Conservation (phyloP, 2,888 invertebrate species). For the Mesochorus sp. region DNA sequence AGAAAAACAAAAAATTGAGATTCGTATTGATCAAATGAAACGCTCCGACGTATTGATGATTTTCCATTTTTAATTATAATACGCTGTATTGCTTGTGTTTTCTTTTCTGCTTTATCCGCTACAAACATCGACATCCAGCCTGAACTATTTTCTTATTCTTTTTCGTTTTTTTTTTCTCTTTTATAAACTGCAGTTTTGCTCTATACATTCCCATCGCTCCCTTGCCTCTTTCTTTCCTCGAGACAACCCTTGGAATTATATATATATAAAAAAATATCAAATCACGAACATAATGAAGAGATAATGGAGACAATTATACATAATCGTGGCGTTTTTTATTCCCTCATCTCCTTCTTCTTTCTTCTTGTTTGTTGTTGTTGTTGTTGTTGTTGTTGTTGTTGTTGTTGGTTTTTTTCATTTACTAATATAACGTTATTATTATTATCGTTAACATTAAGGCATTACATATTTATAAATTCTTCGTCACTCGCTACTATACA, state of each 20-base stretch:
- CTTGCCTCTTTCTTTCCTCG: constrained; percentile 64
- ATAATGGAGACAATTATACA: constrained; percentile 74
- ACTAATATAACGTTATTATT: constrained; percentile 79
- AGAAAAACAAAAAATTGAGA: background rate
- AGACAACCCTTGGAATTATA: constrained; percentile 52
- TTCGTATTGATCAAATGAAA: constrained; percentile 30
- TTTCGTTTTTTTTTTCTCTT: too few relatives aligned
- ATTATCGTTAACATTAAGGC: constrained; percentile 82
- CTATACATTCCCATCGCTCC: constrained; percentile 69
- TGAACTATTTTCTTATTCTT: constrained; percentile 77
- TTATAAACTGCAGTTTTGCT: constrained; percentile 77
- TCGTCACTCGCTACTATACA: constrained; percentile 77
- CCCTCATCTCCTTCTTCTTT: constrained; percentile 17
- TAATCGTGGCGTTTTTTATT: constrained; percentile 57
- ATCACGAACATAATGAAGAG: constrained; percentile 76
- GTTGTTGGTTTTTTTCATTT: constrained; percentile 60
- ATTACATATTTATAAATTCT: constrained; percentile 81
- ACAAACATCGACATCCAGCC: constrained; percentile 82
- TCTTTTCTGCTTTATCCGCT: constrained; percentile 76
- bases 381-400: background rate
- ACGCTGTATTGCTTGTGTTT: constrained; percentile 76
- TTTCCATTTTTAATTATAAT: constrained; percentile 81
- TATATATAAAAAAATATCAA: constrained; percentile 77
- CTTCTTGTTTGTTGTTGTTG: constrained; percentile 7
- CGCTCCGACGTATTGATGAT: constrained; percentile 72